Conservation (phyloP, 2,888 invertebrate genomes). For the Chalcis sispes region DNA sequence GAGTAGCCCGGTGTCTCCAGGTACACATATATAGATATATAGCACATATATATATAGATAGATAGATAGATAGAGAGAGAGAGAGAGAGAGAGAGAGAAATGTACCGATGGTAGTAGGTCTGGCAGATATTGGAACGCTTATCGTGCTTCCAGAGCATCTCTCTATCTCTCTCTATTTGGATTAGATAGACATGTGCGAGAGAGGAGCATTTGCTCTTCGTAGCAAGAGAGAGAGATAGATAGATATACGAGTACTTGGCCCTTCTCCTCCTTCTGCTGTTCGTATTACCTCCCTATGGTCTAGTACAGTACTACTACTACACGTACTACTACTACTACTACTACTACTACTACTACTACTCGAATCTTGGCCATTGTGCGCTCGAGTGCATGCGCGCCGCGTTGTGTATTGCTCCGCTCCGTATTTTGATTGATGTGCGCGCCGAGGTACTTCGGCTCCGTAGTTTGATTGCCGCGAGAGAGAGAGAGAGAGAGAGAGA, state of each 20-base stretch:
- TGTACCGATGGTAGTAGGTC: background rate
- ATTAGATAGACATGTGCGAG: conserved; percentile 13
- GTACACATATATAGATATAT: too few relatives aligned
- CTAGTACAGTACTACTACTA: background rate
- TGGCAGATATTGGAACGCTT: conserved; percentile 23
- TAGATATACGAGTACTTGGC: background rate
- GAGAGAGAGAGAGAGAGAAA: background rate
- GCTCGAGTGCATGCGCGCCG: too few relatives aligned
- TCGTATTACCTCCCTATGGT: background rate
- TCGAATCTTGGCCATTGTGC: background rate
- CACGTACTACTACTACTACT: too few relatives aligned
- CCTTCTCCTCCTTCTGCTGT: too few relatives aligned
- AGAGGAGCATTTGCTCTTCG: background rate
- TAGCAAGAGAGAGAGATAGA: background rate
- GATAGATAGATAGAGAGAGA: background rate
- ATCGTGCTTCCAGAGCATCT: background rate
- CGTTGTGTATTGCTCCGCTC: too few relatives aligned
- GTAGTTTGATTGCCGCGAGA: background rate
- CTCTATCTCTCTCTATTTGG: background rate
- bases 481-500: background rate
- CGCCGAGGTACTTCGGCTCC: background rate
- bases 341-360: too few relatives aligned
- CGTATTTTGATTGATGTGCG: too few relatives aligned
- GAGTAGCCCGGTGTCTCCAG: too few relatives aligned
- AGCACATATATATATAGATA: background rate